A percentile compares a stretch with the other conserved stretches of the same genome.
phyloP scores from a whole-genome alignment of 2,797 vertebrate species.

The Falco peregrinus region DNA sequence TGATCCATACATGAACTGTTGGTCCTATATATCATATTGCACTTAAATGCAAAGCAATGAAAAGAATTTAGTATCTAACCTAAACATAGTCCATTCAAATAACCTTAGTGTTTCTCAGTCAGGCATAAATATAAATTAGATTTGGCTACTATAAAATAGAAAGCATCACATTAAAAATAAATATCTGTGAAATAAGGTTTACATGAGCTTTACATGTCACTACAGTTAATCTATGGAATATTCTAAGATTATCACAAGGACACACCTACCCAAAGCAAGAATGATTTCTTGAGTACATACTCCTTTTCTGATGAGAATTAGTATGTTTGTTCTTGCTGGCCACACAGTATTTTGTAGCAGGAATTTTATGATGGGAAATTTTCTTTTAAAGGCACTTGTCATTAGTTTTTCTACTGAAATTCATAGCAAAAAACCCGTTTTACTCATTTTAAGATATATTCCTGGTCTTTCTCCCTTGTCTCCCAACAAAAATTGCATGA shows the following conservation, averaged over 20 bases:
- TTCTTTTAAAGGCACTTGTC: neutral
- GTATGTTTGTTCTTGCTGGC: neutral
- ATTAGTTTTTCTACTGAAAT: neutral
- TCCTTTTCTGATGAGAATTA: neutral
- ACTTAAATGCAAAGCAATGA: neutral
- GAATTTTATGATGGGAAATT: neutral
- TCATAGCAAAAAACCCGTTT: neutral
- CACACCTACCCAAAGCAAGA: accelerated
- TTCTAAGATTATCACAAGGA: neutral
- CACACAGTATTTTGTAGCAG: neutral
- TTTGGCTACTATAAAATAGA: neutral
- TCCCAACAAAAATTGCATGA: neutral
- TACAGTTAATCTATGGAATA: neutral
- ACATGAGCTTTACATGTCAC: neutral
- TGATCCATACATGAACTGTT: neutral
- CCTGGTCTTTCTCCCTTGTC: neutral
- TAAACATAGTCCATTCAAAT: neutral
- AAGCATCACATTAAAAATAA: neutral
- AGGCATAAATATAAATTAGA: neutral
- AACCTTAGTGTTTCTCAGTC: neutral
- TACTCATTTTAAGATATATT: neutral
- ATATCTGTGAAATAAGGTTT: neutral
- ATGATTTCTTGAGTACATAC: neutral
- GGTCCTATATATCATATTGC: neutral
- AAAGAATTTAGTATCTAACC: neutral